These are phyloP conservation scores for Polietes domitor DNA, from an alignment of 2,888 invertebrate genomes.

Conservation along the genomic window DNA sequence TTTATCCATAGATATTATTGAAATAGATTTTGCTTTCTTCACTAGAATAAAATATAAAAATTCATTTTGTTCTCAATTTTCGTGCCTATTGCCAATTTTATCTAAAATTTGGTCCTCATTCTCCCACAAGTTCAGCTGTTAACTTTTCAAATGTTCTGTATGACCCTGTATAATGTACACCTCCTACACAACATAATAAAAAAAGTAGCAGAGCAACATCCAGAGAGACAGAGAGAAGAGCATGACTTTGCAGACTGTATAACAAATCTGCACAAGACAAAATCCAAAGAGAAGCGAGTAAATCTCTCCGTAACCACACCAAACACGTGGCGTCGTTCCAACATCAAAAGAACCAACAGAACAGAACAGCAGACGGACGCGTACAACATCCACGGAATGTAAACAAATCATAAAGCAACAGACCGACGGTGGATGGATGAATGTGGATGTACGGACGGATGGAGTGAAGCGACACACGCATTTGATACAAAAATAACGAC, in stretches of 20 bases:
- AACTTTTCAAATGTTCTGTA: background rate
- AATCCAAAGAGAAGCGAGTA: background rate
- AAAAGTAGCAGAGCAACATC: background rate
- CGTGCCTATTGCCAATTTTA: too few relatives aligned
- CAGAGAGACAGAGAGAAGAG: constrained; percentile 29
- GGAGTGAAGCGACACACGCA: background rate
- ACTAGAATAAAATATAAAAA: too few relatives aligned
- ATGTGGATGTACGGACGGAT: background rate
- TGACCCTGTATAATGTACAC: constrained; percentile 47
- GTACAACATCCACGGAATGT: constrained; percentile 42
- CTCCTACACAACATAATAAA: too few relatives aligned
- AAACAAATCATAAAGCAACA: constrained; percentile 62
- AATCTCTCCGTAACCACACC: constrained; percentile 50
- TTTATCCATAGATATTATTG: too few relatives aligned
- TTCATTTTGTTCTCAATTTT: too few relatives aligned
- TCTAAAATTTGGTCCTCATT: too few relatives aligned
- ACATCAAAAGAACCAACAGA: too few relatives aligned
- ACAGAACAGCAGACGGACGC: constrained; percentile 36
- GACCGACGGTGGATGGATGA: background rate
- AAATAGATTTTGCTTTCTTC: too few relatives aligned
- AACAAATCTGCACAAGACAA: constrained; percentile 42
- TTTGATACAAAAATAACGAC: constrained; percentile 24
- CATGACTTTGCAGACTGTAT: constrained; percentile 39
- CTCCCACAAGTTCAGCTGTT: too few relatives aligned
- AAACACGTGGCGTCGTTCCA: constrained; percentile 61